Evolutionary conservation across 2,113 vertebrate genomes (phyloP).

Genomic region (Oophaga pumilio): DNA sequence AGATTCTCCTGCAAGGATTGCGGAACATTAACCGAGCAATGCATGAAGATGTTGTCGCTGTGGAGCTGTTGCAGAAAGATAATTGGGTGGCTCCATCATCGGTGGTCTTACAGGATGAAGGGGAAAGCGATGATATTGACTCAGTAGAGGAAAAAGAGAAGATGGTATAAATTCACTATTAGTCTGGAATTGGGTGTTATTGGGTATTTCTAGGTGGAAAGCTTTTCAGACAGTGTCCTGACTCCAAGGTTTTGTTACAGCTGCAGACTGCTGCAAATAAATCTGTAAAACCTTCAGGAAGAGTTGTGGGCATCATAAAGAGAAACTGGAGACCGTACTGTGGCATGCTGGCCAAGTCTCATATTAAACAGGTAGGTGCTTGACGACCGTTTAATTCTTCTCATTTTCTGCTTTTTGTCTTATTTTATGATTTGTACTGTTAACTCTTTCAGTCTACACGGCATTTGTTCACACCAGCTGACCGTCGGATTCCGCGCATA

Average conservation of each 20-base stretch:
- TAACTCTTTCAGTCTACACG: conserved; percentile 79
- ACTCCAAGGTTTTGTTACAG: conserved; percentile 64
- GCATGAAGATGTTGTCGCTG: conserved; percentile 91
- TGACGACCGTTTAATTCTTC: not conserved
- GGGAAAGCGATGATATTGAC: conserved; percentile 79
- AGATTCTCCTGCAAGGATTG: conserved; percentile 93
- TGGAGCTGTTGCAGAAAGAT: conserved; percentile 82
- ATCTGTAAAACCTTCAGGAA: conserved; percentile 84
- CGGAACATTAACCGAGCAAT: conserved; percentile 90
- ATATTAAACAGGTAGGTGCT: conserved; percentile 88
- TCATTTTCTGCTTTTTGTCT: not conserved
- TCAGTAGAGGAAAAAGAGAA: conserved; percentile 79
- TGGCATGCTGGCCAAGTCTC: conserved; percentile 90
- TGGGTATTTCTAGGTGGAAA: not conserved
- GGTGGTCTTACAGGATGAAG: conserved; percentile 90
- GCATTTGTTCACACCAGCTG: conserved; percentile 95
- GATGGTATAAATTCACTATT: conserved; percentile 63
- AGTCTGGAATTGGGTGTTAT: not conserved
- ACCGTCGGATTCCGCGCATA: conserved; percentile 91
- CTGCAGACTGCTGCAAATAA: conserved; percentile 71
- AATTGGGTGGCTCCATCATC: conserved; percentile 88
- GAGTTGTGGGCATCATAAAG: conserved; percentile 93
- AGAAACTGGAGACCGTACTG: conserved; percentile 94
- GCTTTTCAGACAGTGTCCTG: not conserved
- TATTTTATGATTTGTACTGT: not conserved